phyloP scores from a whole-genome alignment of 2,888 invertebrate species.

The Amiota minor region DNA sequence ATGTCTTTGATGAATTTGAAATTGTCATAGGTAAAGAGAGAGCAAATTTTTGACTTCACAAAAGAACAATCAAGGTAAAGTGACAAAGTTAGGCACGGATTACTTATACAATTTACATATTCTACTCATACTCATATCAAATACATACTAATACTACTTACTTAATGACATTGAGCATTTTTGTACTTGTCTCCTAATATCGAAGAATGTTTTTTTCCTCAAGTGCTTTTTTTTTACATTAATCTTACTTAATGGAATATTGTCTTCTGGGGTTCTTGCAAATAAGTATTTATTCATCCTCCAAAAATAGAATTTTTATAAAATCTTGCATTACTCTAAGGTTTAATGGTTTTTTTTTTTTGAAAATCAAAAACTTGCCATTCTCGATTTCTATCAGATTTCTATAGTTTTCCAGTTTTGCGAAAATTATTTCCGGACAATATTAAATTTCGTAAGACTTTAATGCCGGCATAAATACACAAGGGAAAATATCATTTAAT shows the following conservation, averaged over 20 bases:
- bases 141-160: conserved; percentile 44
- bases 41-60: conserved; percentile 57
- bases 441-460: conserved; percentile 19
- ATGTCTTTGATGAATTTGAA: conserved; percentile 67
- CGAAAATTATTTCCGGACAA: conserved; percentile 9
- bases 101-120: conserved; percentile 22
- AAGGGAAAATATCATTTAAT: not conserved
- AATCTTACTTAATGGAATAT: not conserved
- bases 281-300: too few relatives aligned
- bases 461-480: conserved; percentile 2
- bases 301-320: too few relatives aligned
- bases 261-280: too few relatives aligned
- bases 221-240: conserved; percentile 24
- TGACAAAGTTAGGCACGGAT: conserved; percentile 26
- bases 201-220: not conserved
- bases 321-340: too few relatives aligned
- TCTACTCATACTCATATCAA: conserved; percentile 1
- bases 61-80: too few relatives aligned
- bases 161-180: conserved; percentile 58
- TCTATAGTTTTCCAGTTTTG: too few relatives aligned
- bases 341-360: too few relatives aligned
- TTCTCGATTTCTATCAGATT: too few relatives aligned
- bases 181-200: conserved; percentile 47
- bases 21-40: conserved; percentile 61
- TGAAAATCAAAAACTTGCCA: too few relatives aligned